phyloP scores from a whole-genome alignment of 2,888 invertebrate species.

The Synanthedon andrenaeformis region DNA sequence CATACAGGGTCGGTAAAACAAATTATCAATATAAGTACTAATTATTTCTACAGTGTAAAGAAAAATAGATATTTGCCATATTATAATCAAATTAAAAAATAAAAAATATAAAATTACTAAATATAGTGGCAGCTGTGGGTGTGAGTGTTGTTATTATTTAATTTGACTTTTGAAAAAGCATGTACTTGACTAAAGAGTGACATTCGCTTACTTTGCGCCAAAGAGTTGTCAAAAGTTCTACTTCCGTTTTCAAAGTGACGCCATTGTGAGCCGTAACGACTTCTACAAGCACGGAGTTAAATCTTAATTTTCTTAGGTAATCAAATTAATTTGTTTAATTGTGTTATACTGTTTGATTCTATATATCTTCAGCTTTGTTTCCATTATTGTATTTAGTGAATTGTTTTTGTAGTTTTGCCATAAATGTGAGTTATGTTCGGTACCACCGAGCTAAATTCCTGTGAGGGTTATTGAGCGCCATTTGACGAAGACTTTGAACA shows the following conservation, averaged over 20 bases:
- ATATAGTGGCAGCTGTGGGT: too few relatives aligned
- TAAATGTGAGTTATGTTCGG: slow-evolving; percentile 67
- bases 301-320: slow-evolving; percentile 78
- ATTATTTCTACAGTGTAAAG: neutral
- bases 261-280: slow-evolving; percentile 89
- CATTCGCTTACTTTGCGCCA: slow-evolving; percentile 18
- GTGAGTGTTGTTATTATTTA: too few relatives aligned
- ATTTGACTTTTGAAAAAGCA: too few relatives aligned
- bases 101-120: neutral
- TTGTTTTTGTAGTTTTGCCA: slow-evolving; percentile 45
- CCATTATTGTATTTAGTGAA: slow-evolving; percentile 56
- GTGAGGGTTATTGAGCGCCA: slow-evolving; percentile 77
- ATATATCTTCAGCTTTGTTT: slow-evolving; percentile 50
- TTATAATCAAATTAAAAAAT: neutral
- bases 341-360: slow-evolving; percentile 41
- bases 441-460: slow-evolving; percentile 76
- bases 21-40: neutral
- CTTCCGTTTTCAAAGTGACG: slow-evolving; percentile 75
- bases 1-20: slow-evolving; percentile 1
- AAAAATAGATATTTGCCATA: neutral
- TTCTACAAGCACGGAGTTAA: slow-evolving; percentile 73
- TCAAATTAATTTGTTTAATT: slow-evolving; percentile 62
- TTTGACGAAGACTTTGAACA: slow-evolving; percentile 58
- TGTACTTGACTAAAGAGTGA: too few relatives aligned
- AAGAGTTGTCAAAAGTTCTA: slow-evolving; percentile 22